These are phyloP conservation scores for Sterrhoptilus dennistouni DNA, from an alignment of 2,113 vertebrate species.

Conservation along the genomic window DNA sequence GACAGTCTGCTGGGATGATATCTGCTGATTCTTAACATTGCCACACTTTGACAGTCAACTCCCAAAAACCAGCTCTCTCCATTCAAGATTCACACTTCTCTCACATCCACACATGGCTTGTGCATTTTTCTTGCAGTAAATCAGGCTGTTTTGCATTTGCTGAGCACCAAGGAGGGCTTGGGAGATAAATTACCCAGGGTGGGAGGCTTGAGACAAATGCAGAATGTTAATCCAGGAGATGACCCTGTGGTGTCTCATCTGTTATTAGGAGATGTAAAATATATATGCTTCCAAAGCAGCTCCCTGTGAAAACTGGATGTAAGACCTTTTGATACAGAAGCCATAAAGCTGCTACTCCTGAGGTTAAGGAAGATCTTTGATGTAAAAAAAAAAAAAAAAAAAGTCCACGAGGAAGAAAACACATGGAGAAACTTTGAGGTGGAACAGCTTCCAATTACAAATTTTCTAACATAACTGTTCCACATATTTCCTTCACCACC, in stretches of 20 bases:
- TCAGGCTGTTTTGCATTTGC: background rate
- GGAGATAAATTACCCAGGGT: background rate
- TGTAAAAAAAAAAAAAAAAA: background rate
- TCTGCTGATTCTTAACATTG: background rate
- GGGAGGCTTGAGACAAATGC: background rate
- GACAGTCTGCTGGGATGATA: background rate
- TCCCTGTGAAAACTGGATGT: background rate
- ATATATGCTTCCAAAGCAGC: background rate
- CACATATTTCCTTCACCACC: background rate
- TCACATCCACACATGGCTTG: background rate
- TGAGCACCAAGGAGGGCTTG: background rate
- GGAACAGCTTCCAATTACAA: background rate
- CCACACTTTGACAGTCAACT: background rate
- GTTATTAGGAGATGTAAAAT: background rate
- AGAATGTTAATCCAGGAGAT: background rate
- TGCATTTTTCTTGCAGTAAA: background rate
- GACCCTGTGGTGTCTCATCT: background rate
- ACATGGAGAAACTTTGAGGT: background rate
- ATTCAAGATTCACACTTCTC: background rate
- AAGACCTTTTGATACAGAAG: background rate
- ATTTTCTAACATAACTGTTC: background rate
- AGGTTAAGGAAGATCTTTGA: background rate
- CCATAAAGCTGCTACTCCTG: background rate
- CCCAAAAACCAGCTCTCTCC: background rate
- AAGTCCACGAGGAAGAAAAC: background rate